Conservation (phyloP, 2,888 invertebrate genomes). For the Entomobrya multifasciata region DNA sequence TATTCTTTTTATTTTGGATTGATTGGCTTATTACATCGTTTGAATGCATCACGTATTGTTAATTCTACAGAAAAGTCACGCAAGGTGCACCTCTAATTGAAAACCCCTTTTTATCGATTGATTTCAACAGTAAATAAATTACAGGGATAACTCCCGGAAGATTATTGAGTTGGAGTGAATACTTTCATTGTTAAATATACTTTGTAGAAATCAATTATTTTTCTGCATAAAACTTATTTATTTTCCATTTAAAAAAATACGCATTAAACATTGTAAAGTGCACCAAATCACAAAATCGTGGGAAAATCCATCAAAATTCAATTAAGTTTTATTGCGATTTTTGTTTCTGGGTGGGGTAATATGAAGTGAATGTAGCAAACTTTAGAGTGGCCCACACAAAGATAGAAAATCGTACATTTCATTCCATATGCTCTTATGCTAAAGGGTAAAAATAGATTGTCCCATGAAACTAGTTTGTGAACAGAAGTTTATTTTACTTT, state of each 20-base stretch:
- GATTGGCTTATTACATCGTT: neutral
- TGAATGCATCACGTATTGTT: neutral
- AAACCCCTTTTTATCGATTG: slow-evolving; percentile 12
- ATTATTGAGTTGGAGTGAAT: no score
- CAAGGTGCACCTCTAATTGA: slow-evolving; percentile 29
- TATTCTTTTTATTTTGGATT: neutral
- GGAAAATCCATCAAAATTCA: slow-evolving; percentile 30
- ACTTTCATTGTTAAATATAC: no score
- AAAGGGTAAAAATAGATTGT: slow-evolving; percentile 48
- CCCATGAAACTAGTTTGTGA: slow-evolving; percentile 59
- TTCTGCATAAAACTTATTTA: no score
- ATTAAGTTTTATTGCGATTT: neutral
- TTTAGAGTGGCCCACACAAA: no score
- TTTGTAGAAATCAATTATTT: no score
- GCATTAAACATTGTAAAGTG: no score
- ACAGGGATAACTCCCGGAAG: no score
- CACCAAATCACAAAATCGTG: no score
- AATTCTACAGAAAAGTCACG: slow-evolving; percentile 15
- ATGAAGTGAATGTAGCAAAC: no score
- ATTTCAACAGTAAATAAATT: neutral
- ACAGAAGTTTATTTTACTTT: slow-evolving; percentile 37
- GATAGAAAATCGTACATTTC: neutral
- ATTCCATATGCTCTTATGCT: slow-evolving; percentile 57
- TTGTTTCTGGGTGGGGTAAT: slow-evolving; percentile 21
- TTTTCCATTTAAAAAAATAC: no score